A percentile compares a stretch with the other conserved stretches of the same genome.
phyloP scores from a whole-genome alignment of 2,888 invertebrate genomes.

The Dichetophora obliterata region DNA sequence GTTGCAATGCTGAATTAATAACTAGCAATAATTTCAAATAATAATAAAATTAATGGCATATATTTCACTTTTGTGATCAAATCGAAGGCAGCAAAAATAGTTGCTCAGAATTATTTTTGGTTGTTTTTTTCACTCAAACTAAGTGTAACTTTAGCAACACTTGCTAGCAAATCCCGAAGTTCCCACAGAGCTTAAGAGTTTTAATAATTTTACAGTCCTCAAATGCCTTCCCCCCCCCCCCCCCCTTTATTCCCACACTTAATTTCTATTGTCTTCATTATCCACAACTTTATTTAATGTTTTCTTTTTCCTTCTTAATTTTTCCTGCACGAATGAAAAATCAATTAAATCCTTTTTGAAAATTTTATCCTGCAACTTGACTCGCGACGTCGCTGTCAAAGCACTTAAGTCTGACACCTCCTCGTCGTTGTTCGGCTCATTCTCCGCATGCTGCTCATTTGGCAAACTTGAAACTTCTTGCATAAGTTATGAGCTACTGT shows the following conservation, averaged over 20 bases:
- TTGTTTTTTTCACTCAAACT: neutral
- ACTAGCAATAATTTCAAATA: constrained; percentile 22
- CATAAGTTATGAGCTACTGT: constrained; percentile 47
- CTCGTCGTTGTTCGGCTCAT: neutral
- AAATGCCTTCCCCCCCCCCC: neutral
- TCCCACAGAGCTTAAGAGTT: constrained; percentile 46
- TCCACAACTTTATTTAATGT: neutral
- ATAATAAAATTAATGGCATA: constrained; percentile 11
- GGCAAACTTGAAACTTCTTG: constrained; percentile 43
- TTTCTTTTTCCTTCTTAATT: neutral
- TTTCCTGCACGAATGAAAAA: constrained; percentile 16
- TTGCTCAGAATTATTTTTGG: neutral
- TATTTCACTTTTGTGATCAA: neutral
- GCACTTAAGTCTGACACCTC: constrained; percentile 39
- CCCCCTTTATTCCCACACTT: neutral
- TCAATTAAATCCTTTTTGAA: constrained; percentile 37
- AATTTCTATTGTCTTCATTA: constrained; percentile 30
- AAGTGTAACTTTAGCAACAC: neutral
- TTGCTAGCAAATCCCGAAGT: neutral
- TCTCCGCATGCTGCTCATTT: constrained; percentile 28
- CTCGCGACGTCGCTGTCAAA: neutral
- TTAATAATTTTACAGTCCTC: neutral
- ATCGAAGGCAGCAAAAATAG: neutral
- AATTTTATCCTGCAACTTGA: constrained; percentile 8
- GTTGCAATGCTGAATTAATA: neutral